phyloP scores from a whole-genome alignment of 2,888 invertebrate genomes.

The Megalurothrips usitatus region DNA sequence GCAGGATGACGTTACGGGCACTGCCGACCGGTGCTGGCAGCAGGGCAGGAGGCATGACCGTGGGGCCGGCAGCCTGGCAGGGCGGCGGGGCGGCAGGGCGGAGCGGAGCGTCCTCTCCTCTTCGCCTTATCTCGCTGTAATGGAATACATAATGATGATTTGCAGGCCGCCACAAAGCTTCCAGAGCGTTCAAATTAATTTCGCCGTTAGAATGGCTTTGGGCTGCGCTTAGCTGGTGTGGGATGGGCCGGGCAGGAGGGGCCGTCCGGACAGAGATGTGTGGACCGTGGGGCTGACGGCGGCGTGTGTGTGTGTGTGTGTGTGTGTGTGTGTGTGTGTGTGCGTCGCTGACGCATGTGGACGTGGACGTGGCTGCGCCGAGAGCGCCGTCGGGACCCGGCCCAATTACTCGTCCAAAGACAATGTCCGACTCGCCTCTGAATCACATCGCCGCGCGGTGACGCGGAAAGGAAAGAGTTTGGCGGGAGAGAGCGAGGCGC shows the following conservation, averaged over 20 bases:
- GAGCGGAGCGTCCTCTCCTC: not conserved
- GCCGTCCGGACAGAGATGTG: not conserved
- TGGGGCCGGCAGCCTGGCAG: not conserved
- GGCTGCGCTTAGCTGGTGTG: slow-evolving; percentile 10
- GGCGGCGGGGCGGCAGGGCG: too few species aligned
- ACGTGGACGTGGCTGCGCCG: too few species aligned
- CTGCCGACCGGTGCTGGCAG: not conserved
- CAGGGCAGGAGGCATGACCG: not conserved
- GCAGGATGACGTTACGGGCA: not conserved
- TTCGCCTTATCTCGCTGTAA: slow-evolving; percentile 26
- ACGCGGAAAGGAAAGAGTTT: too few species aligned
- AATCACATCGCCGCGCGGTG: too few species aligned
- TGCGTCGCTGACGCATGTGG: too few species aligned
- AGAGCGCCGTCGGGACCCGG: too few species aligned
- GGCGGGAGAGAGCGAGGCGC: too few species aligned
- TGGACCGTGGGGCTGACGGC: not conserved
- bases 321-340: too few species aligned
- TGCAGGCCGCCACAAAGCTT: slow-evolving; percentile 24
- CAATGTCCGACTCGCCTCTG: too few species aligned
- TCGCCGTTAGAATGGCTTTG: slow-evolving; percentile 26
- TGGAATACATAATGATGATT: slow-evolving; percentile 27
- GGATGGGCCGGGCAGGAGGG: not conserved
- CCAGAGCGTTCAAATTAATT: slow-evolving; percentile 26
- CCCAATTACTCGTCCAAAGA: too few species aligned
- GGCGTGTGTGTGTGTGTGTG: too few species aligned